Percentiles rank a stretch among this genome's conserved stretches.
These are phyloP conservation scores for Malthinus seriepunctatus DNA, from an alignment of 2,888 invertebrate genomes.

Conservation along the genomic window DNA sequence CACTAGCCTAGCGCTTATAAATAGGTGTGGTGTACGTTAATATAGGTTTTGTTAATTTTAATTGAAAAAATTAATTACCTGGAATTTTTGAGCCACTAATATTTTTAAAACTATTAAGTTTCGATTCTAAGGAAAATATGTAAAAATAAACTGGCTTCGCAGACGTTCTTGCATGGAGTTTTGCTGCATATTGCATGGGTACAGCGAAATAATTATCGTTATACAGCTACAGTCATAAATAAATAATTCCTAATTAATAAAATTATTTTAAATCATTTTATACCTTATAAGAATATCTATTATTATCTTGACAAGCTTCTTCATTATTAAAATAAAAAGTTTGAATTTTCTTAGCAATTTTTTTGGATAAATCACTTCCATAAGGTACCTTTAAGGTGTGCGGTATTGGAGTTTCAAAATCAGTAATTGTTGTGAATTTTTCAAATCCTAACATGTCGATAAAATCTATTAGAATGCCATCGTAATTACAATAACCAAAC, in stretches of 20 bases:
- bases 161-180: conserved; percentile 22
- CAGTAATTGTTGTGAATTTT: conserved; percentile 15
- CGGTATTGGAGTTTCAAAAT: conserved; percentile 35
- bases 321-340: conserved; percentile 31
- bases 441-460: conserved; percentile 23
- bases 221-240: conserved; percentile 29
- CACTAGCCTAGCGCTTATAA: no score
- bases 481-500: conserved; percentile 38
- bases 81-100: neutral
- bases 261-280: neutral
- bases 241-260: neutral
- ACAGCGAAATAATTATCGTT: conserved; percentile 35
- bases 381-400: conserved; percentile 19
- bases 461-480: conserved; percentile 38
- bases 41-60: no score
- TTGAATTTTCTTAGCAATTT: conserved; percentile 31
- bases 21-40: no score
- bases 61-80: no score
- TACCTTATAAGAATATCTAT: neutral
- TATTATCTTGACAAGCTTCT: conserved; percentile 21
- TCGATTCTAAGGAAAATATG: conserved; percentile 33
- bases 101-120: conserved; percentile 33
- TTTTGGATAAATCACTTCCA: conserved; percentile 26
- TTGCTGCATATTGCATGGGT: conserved; percentile 32
- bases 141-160: conserved; percentile 37